These are phyloP conservation scores for Anthopleura sola DNA, from an alignment of 64 coral and sea anemone species.

Conservation along the genomic window DNA sequence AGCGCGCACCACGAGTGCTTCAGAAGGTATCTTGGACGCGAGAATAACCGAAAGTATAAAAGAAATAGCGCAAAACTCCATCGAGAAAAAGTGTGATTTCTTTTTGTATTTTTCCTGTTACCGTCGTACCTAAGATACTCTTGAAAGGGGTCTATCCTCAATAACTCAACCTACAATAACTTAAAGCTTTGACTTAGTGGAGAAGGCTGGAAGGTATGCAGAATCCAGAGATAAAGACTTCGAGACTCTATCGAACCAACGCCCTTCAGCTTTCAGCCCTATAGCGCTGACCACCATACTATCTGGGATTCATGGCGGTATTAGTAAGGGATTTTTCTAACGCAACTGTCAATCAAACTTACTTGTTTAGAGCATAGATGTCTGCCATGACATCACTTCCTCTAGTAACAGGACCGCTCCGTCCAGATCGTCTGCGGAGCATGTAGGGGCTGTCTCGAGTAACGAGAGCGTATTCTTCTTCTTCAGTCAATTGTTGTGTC, in stretches of 20 bases:
- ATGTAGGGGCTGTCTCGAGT: slow-evolving; percentile 5
- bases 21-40: too few species aligned
- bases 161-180: too few species aligned
- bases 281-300: background rate
- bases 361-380: background rate
- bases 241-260: background rate
- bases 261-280: background rate
- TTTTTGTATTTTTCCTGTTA: too few species aligned
- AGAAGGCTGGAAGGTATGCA: too few species aligned
- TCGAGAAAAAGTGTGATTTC: too few species aligned
- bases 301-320: background rate
- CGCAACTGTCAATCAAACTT: background rate
- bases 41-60: too few species aligned
- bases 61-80: too few species aligned
- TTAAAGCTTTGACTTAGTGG: too few species aligned
- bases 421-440: background rate
- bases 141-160: too few species aligned
- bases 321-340: background rate
- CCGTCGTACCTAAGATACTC: too few species aligned
- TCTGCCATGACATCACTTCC: background rate
- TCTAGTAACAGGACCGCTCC: background rate
- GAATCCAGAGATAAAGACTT: too few species aligned
- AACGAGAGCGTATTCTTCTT: background rate
- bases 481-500: background rate
- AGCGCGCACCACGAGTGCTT: too few species aligned